Evolutionary conservation across 2,888 invertebrate species (phyloP), one percentile per base, ranked within the genome.

Genomic region (Vandiemenella viatica): DNA sequence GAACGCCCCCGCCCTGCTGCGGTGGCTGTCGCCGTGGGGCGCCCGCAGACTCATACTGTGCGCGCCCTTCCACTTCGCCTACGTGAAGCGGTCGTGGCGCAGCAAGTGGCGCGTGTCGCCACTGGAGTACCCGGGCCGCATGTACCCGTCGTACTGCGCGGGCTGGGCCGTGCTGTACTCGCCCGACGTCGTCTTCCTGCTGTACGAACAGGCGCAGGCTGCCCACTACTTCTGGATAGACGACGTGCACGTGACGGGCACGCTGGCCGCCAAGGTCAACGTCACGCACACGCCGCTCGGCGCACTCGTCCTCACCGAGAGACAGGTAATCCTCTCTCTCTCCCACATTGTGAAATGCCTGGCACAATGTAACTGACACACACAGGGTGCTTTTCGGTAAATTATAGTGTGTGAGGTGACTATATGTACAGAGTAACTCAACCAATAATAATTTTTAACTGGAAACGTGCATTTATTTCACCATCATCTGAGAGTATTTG

Each of bases 201-300:
- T 80, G 13, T 75, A 78, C 45, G 67, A 67, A 48, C 72, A 72
- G 43, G 80, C 80, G 1, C 77, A 79, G 58, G 66, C 64, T 6
- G 65, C 71, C 3, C 75, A 74, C 2, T 86, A 81, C 61, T 85
- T 87, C 67, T 87, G 87, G 87, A 81, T 87, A 45, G 87, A 88
- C 61, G 87, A 87, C 63, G 83, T 83, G 26, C 83, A 81, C 58
- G 71, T 87, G 32, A 86, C 87, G 0, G 87, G 86, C 19, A 68
- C 75, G 1, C 61, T 79, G 48, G 76, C 76, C 0, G 65, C 71
- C 55, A 70, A 71, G 58, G 66, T 73, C 7, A 73, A 75, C 55
- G 60, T 79, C n/a, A 64, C 69, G 1, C 73, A 75, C 45, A 74
- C 75, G 1, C 67, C 74, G 19, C 55, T 74, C n/a, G 63, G 65